Base-by-base conservation (phyloP, 2,113 vertebrate genomes). In the human region DNA sequence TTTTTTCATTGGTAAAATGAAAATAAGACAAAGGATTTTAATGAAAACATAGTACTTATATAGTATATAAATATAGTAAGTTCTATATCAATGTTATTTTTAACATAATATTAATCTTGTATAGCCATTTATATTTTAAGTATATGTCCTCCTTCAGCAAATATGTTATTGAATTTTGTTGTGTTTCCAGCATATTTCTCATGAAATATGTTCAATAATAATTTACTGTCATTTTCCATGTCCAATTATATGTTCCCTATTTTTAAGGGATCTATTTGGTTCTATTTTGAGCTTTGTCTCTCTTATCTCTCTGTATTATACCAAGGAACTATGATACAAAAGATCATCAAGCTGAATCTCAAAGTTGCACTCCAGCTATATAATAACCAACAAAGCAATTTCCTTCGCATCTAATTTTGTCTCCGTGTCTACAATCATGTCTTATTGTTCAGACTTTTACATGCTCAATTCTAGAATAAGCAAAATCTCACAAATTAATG, bases 361-460 rank as follows among this genome's bases (percentile, higher is more conserved):
- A 93, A 14, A 93, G 52, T 43, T 90, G 22, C 7, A 35, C 22
- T 92, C 38, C 82, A 75, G n/a, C 52, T 87, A n/a, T 18, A 75
- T 57, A 30, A 25, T 30, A 93, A 75, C 27, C 17, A 88, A 86
- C 13, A 93, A 27, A 40, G 5, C 72, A 84, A 90, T 97, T 93
- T 97, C 70, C 38, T 90, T 82, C 78, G 13, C 30, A 45, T 43
- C 23, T 52, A 86, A 89, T 83, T 89, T 90, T 86, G n/a, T 81
- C 17, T 84, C 76, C 35, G 43, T 61, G 25, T 89, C 59, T 68
- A 40, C 48, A 97, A 92, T 96, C 89, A 94, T 66, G 72, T 68
- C 45, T 86, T 79, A 89, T 88, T 96, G 66, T 86, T 97, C 70
- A 90, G 35, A 82, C 45, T 79, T 90, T 95, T 61, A 79, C 68